Evolutionary conservation across 1,140 invertebrate species (phyloP).

Genomic region (Phymastichus coffea): DNA sequence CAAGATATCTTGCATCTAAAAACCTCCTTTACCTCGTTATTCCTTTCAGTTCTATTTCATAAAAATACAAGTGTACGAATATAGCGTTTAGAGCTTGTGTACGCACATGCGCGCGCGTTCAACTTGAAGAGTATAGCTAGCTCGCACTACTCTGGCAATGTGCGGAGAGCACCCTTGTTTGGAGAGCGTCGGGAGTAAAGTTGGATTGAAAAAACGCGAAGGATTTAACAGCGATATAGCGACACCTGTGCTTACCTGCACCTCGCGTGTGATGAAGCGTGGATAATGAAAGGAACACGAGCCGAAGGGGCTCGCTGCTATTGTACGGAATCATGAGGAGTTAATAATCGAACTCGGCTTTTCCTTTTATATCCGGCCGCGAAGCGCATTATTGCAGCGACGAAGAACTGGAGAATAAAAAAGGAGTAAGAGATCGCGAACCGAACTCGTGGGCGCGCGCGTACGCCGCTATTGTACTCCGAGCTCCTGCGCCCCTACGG

Average conservation of each 20-base stretch:
- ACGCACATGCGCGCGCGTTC: too few relatives aligned
- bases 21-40: too few relatives aligned
- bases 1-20: too few relatives aligned
- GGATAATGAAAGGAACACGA: conserved; percentile 43
- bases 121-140: too few relatives aligned
- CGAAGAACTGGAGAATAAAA: conserved; percentile 25
- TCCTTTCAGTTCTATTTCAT: too few relatives aligned
- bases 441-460: conserved; percentile 6
- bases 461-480: not conserved
- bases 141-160: too few relatives aligned
- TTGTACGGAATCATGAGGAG: conserved; percentile 51
- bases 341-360: conserved; percentile 52
- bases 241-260: conserved; percentile 55
- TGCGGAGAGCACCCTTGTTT: too few relatives aligned
- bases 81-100: too few relatives aligned
- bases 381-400: conserved; percentile 39
- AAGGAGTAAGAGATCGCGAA: conserved; percentile 18
- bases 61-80: too few relatives aligned
- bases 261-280: conserved; percentile 44
- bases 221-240: conserved; percentile 49
- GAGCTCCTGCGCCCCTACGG: conserved; percentile 1
- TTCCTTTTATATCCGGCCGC: conserved; percentile 41
- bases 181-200: conserved; percentile 26
- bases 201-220: not conserved
- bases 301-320: conserved; percentile 34